Base-by-base conservation (phyloP, 2,888 invertebrate species). In the Scelioninae gen. 2 region DNA sequence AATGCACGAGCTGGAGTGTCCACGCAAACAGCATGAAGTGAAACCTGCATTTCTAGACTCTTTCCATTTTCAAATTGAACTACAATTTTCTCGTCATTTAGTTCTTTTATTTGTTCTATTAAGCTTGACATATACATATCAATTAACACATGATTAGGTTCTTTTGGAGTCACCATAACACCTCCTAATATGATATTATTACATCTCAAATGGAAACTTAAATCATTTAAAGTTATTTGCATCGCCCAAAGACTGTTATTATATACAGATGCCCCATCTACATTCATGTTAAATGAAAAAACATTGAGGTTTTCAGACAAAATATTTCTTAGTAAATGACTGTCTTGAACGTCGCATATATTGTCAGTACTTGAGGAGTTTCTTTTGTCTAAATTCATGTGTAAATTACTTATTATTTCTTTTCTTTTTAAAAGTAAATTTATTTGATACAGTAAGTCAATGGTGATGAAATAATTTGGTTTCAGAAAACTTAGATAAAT, bases 101-200 rank as follows among this genome's bases (percentile, higher is more conserved):
- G 9, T 13, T 0, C 3, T 19, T 28, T 7, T 1, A 63, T 33
- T 33, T 64, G 71, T 7, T 65, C 13, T 0, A 52, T 22, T 11
- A 70, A 55, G 39, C 18, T 33, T 9, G 37, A 15, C 39, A 63
- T 41, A 10, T 53, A 55, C 5, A 60, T 11, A 53, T 69, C 35
- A 53, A 74, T 74, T 13, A 74, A 45, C 19, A 31, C n/a, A 19
- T 58, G 53, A 6, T 13, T 25, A 7, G 73, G 73, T 43, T 74
- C 73, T 22, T 57, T 50, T 39, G 43, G 19, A 11, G 50, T 53
- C 16, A 73, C 33, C 69, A 73, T 58, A 35, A 70, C 19, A 11
- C 64, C 73, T 16, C 61, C 64, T 25, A 74, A 65, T 19, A 74
- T 5, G 1, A 70, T 52, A 39, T 69, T 60, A 10, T 64, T 55